Base-by-base conservation (phyloP, 2,113 vertebrate species). In the Hippotragus niger region DNA sequence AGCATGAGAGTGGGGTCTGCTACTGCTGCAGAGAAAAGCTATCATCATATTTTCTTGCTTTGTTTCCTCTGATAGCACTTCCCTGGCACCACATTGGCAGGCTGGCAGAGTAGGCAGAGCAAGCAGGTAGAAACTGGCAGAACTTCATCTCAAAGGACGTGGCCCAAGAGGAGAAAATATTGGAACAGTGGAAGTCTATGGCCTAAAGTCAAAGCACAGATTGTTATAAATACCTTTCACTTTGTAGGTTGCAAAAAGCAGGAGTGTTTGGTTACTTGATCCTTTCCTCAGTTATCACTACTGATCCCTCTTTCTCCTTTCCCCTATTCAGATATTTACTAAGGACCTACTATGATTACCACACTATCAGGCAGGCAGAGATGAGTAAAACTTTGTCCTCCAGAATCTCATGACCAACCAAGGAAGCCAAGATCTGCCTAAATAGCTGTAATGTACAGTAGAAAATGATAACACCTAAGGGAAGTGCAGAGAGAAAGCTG, bases 111-210 rank as follows among this genome's bases (percentile, higher is more conserved):
- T 25, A 50, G 16, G 67, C 94, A 94, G 80, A 96, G 25, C 16
- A 88, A 45, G 71, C 92, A 60, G 78, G 45, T 90, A 64, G 92
- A 97, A 88, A 62, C 4, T 85, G 88, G 88, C 80, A 92, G 84
- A 96, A 83, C 47, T 64, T 52, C 3, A 1, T 81, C 89, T 97
- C 88, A 96, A 82, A 97, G 92, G 81, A 95, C 84, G 31, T 86
- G 83, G 43, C 43, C 71, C 43, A 88, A 90, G 45, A 95, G 36
- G 27, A 53, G 45, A 71, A 95, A 96, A 88, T 90, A 45, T 71
- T 53, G 81, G 95, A 89, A 91, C n/a, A n/a, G 92, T 81, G 36
- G 23, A 93, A 87, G 14, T 60, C 31, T 47, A 36, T 50, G 55
- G 64, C 57, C 45, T 93, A 29, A 91, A 88, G 47, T 50, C 90